These are phyloP conservation scores for Ernsta delagoae DNA, from an alignment of 2,888 invertebrate genomes.

Conservation along the genomic window DNA sequence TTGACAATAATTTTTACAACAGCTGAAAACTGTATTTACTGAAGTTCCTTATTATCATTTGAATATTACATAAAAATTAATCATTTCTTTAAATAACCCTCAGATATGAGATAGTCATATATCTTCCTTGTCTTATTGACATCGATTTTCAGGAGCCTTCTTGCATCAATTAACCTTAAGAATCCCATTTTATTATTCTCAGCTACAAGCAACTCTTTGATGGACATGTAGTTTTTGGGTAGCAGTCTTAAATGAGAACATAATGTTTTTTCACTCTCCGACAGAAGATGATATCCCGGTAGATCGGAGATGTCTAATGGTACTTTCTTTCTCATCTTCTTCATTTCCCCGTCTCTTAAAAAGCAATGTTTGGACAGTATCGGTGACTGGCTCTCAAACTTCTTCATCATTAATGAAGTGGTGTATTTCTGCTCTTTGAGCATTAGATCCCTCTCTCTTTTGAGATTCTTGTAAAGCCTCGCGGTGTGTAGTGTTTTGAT, in stretches of 20 bases:
- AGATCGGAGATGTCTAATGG: slow-evolving; percentile 88
- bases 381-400: slow-evolving; percentile 65
- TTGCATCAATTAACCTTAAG: slow-evolving; percentile 91
- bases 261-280: slow-evolving; percentile 88
- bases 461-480: slow-evolving; percentile 87
- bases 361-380: slow-evolving; percentile 50
- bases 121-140: slow-evolving; percentile 96
- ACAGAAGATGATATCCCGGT: slow-evolving; percentile 91
- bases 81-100: slow-evolving; percentile 85
- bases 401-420: slow-evolving; percentile 64
- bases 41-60: no score
- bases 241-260: slow-evolving; percentile 91
- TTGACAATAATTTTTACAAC: no score
- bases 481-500: slow-evolving; percentile 87
- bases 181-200: slow-evolving; percentile 92
- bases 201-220: slow-evolving; percentile 88
- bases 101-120: slow-evolving; percentile 90
- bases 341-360: slow-evolving; percentile 48
- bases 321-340: slow-evolving; percentile 66
- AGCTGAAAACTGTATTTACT: no score
- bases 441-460: slow-evolving; percentile 84
- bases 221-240: slow-evolving; percentile 91
- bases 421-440: slow-evolving; percentile 76
- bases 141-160: slow-evolving; percentile 94
- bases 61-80: not conserved